Evolutionary conservation across 2,797 vertebrate genomes (phyloP), one percentile per base, ranked within the genome.

Genomic region (Paratrypauchen microcephalus): DNA sequence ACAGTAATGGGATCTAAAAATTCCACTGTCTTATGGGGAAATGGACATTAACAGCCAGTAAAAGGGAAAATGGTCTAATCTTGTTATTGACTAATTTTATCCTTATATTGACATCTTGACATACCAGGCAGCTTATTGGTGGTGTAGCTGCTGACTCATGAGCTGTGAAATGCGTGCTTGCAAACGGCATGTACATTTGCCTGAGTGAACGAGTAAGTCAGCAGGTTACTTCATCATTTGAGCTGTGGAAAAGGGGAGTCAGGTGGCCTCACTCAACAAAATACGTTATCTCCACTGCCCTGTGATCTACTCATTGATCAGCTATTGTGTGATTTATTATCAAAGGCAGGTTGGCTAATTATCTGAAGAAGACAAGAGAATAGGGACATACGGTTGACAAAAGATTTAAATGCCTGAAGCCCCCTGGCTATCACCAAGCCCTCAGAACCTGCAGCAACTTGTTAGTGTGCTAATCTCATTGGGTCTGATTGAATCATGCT

Each of bases 401-500:
- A 85, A 68, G 84, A 19, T 76, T 79, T 72, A 76, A 82, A 85
- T 74, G 73, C 80, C 67, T 73, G 67, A 67, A 64, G 81, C 69
- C 66, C 66, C 66, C 62, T 18, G 69, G 71, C 82, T 83, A 90
- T 90, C 89, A 79, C 65, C 19, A 67, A 85, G 72, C 74, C 75
- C 79, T 84, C 78, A 67, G 77, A 82, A 87, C 81, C 86, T 86
- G 78, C 77, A 78, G 83, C 80, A 80, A 89, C 84, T 87, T 89
- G 86, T 89, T 88, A 86, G 79, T 23, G 28, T 74, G 81, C 76
- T 92, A 89, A 93, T 92, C 87, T 87, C 57, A 87, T 92, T 89
- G 83, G 73, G 52, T 72, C 61, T 90, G 91, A 93, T 93, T 91
- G 76, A 92, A 91, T 93, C 88, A 92, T 84, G 89, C 72, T 90